A percentile compares a stretch with the other conserved stretches of the same genome.
These are phyloP conservation scores for Allygus modestus DNA, from an alignment of 2,888 invertebrate species.

Conservation along the genomic window DNA sequence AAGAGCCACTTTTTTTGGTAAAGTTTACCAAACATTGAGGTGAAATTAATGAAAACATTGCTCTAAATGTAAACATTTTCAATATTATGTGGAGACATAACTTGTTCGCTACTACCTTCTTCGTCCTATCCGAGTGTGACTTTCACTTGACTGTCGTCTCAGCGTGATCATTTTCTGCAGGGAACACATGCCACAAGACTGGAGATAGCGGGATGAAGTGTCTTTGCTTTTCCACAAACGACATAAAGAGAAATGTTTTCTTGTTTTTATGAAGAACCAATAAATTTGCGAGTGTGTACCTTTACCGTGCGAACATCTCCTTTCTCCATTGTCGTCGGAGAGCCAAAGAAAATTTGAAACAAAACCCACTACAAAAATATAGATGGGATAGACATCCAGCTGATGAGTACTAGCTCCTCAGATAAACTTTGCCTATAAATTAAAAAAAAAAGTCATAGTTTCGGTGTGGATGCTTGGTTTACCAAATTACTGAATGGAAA, in stretches of 20 bases:
- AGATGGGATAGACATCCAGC: conserved; percentile 41
- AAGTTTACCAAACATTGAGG: neutral
- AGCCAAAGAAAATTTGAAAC: neutral
- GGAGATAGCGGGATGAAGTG: conserved; percentile 12
- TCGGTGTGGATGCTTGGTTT: conserved; percentile 38
- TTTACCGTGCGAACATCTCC: conserved; percentile 24
- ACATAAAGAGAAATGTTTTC: neutral
- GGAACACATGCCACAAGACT: neutral
- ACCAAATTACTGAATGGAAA: conserved; percentile 18
- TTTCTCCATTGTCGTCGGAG: conserved; percentile 11
- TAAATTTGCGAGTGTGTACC: neutral
- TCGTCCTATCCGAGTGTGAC: conserved; percentile 22
- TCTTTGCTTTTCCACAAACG: neutral
- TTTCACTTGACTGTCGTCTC: neutral
- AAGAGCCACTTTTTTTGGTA: conserved; percentile 26
- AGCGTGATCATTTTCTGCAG: conserved; percentile 10
- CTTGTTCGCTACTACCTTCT: neutral
- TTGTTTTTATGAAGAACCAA: conserved; percentile 27
- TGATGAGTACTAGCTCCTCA: neutral
- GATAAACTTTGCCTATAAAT: conserved; percentile 15
- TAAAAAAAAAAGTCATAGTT: neutral
- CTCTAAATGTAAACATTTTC: conserved; percentile 4
- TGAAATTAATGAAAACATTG: neutral
- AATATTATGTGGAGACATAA: conserved; percentile 30
- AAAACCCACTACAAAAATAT: neutral